Conservation (phyloP, 2,888 invertebrate genomes). For the Punctoribates punctum region DNA sequence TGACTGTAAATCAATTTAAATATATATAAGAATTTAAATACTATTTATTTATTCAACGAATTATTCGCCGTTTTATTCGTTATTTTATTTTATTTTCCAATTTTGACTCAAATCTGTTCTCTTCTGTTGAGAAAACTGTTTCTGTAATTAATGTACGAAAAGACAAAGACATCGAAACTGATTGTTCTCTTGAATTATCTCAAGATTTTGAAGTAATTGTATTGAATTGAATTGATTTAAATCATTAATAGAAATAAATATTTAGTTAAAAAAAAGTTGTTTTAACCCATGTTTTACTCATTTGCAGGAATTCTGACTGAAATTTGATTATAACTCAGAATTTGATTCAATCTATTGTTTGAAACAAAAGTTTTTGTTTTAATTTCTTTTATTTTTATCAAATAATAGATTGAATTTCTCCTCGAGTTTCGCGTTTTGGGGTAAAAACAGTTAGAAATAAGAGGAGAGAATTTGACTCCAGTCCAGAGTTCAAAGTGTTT, state of each 20-base stretch:
- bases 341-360: no score
- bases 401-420: no score
- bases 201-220: not conserved
- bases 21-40: not conserved
- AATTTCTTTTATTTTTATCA: no score
- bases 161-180: constrained; percentile 12
- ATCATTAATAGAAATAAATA: not conserved
- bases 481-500: no score
- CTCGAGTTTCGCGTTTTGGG: no score
- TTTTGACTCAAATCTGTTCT: not conserved
- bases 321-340: no score
- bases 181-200: not conserved
- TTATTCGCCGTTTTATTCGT: not conserved
- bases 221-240: not conserved
- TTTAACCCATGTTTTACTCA: no score
- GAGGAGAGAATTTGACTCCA: no score
- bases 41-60: not conserved
- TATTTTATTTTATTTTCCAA: not conserved
- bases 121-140: not conserved
- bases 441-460: no score
- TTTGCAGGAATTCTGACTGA: no score
- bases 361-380: no score
- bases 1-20: not conserved
- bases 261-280: no score
- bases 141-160: not conserved